Conservation (phyloP, 2,888 invertebrate genomes). For the Drosophila cracens region DNA sequence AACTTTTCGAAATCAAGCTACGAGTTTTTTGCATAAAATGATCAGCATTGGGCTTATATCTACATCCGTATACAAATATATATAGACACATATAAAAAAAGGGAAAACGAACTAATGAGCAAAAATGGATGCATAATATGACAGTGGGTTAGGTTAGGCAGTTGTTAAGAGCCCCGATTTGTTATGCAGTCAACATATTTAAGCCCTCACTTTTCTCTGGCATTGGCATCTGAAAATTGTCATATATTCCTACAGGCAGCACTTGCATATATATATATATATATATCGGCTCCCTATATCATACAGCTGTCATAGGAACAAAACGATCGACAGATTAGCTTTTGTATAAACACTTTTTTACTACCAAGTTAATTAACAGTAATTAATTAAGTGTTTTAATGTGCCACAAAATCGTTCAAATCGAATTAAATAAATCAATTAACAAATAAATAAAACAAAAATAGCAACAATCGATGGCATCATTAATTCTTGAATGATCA, state of each 20-base stretch:
- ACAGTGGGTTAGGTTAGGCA: neutral
- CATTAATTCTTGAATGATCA: too few relatives aligned
- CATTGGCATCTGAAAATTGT: neutral
- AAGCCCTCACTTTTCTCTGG: neutral
- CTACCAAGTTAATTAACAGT: too few relatives aligned
- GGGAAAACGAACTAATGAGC: neutral
- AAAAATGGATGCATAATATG: neutral
- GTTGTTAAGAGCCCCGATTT: conserved; percentile 1
- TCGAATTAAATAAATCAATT: too few relatives aligned
- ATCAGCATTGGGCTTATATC: neutral
- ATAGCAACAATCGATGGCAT: too few relatives aligned
- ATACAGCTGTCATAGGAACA: neutral
- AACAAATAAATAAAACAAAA: too few relatives aligned
- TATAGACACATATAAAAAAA: neutral
- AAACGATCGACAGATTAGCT: neutral
- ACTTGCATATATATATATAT: neutral
- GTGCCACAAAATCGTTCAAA: too few relatives aligned
- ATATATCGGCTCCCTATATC: neutral
- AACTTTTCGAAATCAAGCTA: neutral
- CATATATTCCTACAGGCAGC: neutral
- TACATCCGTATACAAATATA: neutral
- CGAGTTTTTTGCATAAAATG: neutral
- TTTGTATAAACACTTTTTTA: too few relatives aligned
- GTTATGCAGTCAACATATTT: neutral
- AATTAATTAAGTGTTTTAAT: too few relatives aligned